Conservation (phyloP, 2,797 vertebrate genomes). For the Rhinichthys osculus region DNA sequence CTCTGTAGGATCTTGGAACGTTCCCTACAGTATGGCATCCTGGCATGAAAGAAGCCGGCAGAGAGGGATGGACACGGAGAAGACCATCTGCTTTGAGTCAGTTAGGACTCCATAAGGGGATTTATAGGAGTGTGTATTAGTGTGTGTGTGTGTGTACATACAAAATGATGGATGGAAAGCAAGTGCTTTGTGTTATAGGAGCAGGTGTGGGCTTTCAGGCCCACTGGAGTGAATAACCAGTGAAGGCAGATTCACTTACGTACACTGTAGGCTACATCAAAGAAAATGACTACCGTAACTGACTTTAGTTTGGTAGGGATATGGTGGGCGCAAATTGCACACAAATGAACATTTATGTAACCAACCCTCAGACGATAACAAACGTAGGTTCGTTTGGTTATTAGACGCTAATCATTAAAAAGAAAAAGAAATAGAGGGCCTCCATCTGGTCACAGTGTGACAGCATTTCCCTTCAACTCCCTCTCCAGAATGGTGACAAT, state of each 20-base stretch:
- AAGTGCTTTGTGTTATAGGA: background rate
- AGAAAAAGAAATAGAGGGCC: conserved; percentile 19
- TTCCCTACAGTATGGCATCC: conserved; percentile 5
- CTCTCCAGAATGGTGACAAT: conserved; percentile 45
- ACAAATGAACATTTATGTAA: conserved; percentile 20
- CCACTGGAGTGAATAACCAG: background rate
- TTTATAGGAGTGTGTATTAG: background rate
- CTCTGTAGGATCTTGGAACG: conserved; percentile 15
- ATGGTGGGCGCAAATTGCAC: conserved; percentile 7
- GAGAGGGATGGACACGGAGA: conserved; percentile 17
- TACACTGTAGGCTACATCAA: background rate
- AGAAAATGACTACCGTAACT: background rate
- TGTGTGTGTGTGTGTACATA: background rate
- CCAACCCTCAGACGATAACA: background rate
- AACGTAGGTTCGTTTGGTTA: background rate
- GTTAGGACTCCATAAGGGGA: conserved; percentile 11
- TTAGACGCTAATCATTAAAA: background rate
- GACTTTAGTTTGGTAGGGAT: background rate
- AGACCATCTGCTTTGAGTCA: conserved; percentile 40
- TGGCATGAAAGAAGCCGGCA: background rate
- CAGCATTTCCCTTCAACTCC: conserved; percentile 40
- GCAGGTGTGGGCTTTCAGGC: conserved; percentile 15
- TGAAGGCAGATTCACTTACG: background rate
- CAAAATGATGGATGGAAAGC: background rate
- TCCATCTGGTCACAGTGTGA: conserved; percentile 48